Base-by-base conservation (phyloP, 2,113 vertebrate genomes). In the Elgaria multicarinata region DNA sequence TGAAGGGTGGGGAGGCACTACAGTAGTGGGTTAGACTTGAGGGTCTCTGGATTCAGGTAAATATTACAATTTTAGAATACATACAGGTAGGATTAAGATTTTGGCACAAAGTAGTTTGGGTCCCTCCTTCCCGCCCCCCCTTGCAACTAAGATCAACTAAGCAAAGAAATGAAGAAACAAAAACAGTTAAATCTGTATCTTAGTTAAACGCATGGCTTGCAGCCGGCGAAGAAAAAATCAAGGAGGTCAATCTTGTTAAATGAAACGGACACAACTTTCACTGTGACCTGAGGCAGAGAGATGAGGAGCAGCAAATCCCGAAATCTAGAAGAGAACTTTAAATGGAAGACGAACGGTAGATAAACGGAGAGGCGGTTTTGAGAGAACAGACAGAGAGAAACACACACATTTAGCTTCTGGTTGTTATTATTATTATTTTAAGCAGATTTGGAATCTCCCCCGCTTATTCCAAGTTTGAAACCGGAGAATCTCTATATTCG, bases 241-340 rank as follows among this genome's bases (percentile, higher is more conserved):
- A 39, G 7, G 44, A 87, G 64, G n/a, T 6, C 62, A 69, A 79
- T 80, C 64, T 53, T 80, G 33, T 69, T 50, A 79, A 87, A 67
- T 53, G 62, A 80, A 87, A 67, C 39, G 31, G 42, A 55, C 86
- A 79, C 44, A 79, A 36, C 42, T 78, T 87, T 87, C 75, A 66
- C 76, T 80, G 58, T 62, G 55, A 42, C 85, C 85, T 36, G 62
- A 79, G 44, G 33, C n/a, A 0, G 76, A 80, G 77, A 39, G 31
- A 69, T 58, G 62, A 80, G 64, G 50, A 80, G 80, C 18, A 22
- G 33, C 42, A n/a, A 62, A 16, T 4, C 66, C 44, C 28, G 44
- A 69, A 53, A 36, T 39, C 22, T 12, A 39, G 44, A 36, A 36
- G 14, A 46, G 20, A 69, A 26, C 36, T 18, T 44, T 53, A 39